These are phyloP conservation scores for Leontocebus nigricollis DNA, from an alignment of 2,797 vertebrate species.

Conservation along the genomic window DNA sequence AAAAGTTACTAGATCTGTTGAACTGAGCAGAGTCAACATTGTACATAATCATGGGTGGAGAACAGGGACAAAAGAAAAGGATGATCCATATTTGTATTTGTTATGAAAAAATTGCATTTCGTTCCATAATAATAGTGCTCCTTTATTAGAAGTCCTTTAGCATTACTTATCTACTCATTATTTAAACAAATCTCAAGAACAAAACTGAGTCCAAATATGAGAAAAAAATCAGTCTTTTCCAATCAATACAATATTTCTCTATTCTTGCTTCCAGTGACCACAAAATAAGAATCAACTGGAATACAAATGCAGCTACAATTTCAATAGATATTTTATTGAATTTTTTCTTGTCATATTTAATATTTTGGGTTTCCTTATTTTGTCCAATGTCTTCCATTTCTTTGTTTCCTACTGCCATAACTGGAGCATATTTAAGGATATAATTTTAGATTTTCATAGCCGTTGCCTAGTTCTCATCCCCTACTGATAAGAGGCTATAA, in stretches of 20 bases:
- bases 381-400: conserved; percentile 38
- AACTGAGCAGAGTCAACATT: not conserved
- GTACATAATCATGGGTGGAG: not conserved
- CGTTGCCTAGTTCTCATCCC: conserved; percentile 37
- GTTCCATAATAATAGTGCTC: not conserved
- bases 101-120: conserved; percentile 37
- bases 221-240: conserved; percentile 3
- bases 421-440: not conserved
- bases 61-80: not conserved
- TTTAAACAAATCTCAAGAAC: conserved; percentile 51
- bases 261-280: not conserved
- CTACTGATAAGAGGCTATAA: conserved; percentile 48
- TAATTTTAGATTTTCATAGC: conserved; percentile 46
- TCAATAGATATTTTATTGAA: not conserved
- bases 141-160: not conserved
- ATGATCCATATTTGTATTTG: conserved; percentile 40
- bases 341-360: conserved; percentile 14
- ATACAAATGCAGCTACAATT: not conserved
- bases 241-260: not conserved
- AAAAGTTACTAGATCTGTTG: not conserved
- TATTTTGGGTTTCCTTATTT: conserved; percentile 30
- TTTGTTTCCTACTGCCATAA: conserved; percentile 53
- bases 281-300: not conserved
- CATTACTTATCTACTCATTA: conserved; percentile 19
- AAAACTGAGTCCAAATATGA: conserved; percentile 1